These are phyloP conservation scores for Numenius arquata DNA, from an alignment of 2,113 vertebrate genomes.

Conservation along the genomic window DNA sequence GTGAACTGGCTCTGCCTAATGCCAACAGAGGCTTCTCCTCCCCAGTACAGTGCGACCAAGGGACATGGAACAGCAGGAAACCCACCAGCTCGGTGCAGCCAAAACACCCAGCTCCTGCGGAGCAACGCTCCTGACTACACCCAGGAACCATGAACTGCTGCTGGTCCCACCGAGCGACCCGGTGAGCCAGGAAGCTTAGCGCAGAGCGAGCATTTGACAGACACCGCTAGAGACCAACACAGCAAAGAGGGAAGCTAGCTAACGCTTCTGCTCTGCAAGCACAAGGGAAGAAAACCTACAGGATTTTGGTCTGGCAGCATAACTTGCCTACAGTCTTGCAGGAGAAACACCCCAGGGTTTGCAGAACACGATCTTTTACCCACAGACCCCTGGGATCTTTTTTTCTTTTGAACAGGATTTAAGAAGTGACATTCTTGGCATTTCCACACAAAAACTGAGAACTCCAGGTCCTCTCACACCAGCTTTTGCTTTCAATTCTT, in stretches of 20 bases:
- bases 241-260: not conserved
- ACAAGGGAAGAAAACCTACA: not conserved
- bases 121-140: not conserved
- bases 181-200: not conserved
- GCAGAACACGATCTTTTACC: not conserved
- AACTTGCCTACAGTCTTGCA: not conserved
- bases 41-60: not conserved
- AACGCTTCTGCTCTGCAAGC: accelerated
- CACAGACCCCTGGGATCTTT: accelerated
- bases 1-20: not conserved
- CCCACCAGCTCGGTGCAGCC: not conserved
- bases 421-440: not conserved
- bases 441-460: not conserved
- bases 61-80: not conserved
- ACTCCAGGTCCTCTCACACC: not conserved
- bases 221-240: not conserved
- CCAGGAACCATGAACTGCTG: accelerated
- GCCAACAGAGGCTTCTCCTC: not conserved
- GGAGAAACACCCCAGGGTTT: accelerated
- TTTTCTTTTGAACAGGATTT: not conserved
- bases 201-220: not conserved
- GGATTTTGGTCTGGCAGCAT: accelerated
- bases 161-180: accelerated
- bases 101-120: not conserved
- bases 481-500: not conserved